Evolutionary conservation across 2,113 vertebrate genomes (phyloP).

Genomic region (Leptobrachium ailaonicum): DNA sequence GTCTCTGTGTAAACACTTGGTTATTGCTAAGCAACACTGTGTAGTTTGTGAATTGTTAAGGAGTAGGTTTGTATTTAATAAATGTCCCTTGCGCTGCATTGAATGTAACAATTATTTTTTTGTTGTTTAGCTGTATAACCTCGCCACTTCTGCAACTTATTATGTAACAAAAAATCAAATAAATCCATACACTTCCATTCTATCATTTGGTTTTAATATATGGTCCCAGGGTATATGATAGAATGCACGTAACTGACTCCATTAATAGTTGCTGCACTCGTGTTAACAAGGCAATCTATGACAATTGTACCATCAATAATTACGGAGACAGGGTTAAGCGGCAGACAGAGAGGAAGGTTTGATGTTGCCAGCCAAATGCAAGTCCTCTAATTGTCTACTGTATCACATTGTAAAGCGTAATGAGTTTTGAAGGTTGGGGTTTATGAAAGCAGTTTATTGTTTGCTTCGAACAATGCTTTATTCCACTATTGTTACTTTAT

Average conservation of each 20-base stretch:
- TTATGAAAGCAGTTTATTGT: constrained; percentile 73
- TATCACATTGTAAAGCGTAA: constrained; percentile 67
- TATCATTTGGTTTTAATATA: background rate
- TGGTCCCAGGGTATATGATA: constrained; percentile 47
- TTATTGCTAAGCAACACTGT: too few species aligned
- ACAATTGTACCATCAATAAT: constrained; percentile 65
- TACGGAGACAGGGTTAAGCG: constrained; percentile 60
- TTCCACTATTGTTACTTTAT: constrained; percentile 70
- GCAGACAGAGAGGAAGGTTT: constrained; percentile 42
- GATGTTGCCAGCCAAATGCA: constrained; percentile 58
- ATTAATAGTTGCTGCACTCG: constrained; percentile 64
- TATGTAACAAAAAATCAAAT: too few species aligned
- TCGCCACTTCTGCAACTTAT: too few species aligned
- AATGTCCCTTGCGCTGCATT: too few species aligned
- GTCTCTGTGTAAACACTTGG: too few species aligned
- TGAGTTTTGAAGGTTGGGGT: constrained; percentile 74
- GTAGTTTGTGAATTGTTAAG: too few species aligned
- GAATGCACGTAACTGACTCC: constrained; percentile 54
- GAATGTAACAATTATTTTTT: too few species aligned
- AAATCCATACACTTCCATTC: too few species aligned
- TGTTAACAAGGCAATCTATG: constrained; percentile 56
- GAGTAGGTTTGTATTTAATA: too few species aligned
- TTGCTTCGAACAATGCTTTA: constrained; percentile 69
- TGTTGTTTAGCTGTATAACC: too few species aligned
- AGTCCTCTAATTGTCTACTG: constrained; percentile 65